phyloP scores from a whole-genome alignment of 2,113 vertebrate species.

The Salminus brasiliensis region DNA sequence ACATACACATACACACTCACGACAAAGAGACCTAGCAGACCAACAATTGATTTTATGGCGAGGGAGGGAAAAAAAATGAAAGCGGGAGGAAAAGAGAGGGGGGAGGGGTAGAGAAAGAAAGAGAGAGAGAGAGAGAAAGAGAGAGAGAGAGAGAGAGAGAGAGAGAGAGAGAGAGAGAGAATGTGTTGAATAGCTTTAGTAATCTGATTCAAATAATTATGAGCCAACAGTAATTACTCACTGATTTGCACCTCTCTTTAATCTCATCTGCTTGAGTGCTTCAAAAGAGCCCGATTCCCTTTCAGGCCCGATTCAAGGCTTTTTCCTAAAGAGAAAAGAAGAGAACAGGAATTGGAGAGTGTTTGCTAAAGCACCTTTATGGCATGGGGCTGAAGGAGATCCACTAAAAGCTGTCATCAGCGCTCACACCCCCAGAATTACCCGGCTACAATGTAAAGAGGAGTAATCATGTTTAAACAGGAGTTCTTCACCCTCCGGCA shows the following conservation, averaged over 20 bases:
- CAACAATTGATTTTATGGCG: conserved; percentile 33
- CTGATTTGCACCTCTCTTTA: conserved; percentile 41
- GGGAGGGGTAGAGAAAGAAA: not conserved
- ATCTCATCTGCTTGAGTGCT: conserved; percentile 29
- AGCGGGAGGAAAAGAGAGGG: not conserved
- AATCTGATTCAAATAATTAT: conserved; percentile 39
- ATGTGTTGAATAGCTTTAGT: conserved; percentile 29
- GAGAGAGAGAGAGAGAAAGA: not conserved
- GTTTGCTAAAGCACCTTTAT: conserved; percentile 20
- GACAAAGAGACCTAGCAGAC: conserved; percentile 5
- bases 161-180: not conserved
- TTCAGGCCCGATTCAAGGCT: conserved; percentile 9
- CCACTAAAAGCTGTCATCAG: conserved; percentile 30
- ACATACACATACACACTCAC: conserved; percentile 11
- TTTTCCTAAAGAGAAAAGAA: conserved; percentile 19
- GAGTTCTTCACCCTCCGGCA: conserved; percentile 47
- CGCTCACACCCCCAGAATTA: conserved; percentile 35
- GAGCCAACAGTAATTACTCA: conserved; percentile 24
- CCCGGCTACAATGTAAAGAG: conserved; percentile 38
- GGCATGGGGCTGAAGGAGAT: conserved; percentile 13
- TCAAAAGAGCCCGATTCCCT: conserved; percentile 5
- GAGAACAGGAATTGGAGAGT: conserved; percentile 5
- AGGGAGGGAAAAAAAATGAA: not conserved
- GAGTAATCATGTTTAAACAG: conserved; percentile 50
- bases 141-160: not conserved